These are phyloP conservation scores for Tipula unca DNA, from an alignment of 2,888 invertebrate genomes.

Conservation along the genomic window DNA sequence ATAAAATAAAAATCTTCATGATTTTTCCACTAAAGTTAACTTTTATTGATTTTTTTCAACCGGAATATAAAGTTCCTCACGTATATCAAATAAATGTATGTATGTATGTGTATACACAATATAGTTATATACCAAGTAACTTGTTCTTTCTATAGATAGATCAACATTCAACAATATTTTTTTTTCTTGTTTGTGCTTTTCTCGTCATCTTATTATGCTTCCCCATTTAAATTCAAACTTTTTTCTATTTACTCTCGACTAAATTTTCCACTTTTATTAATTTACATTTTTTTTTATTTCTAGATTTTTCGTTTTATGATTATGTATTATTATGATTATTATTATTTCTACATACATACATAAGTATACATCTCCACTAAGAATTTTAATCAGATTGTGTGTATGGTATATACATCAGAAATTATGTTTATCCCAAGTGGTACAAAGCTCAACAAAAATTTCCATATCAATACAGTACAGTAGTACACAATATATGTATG, in stretches of 20 bases:
- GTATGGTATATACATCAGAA: neutral
- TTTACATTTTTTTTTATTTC: neutral
- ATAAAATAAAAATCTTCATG: neutral
- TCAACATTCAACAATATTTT: neutral
- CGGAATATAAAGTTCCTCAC: slow-evolving; percentile 8
- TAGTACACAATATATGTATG: too few species aligned
- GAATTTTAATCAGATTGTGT: neutral
- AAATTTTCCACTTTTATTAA: neutral
- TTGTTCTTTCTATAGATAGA: neutral
- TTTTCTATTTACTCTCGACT: neutral
- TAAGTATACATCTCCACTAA: neutral
- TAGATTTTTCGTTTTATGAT: neutral
- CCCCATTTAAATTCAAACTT: neutral
- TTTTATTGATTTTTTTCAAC: neutral
- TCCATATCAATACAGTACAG: too few species aligned
- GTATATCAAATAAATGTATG: neutral
- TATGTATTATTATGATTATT: neutral
- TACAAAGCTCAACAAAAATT: neutral
- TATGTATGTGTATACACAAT: neutral
- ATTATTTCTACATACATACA: neutral
- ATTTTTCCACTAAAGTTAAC: neutral
- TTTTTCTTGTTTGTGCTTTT: neutral
- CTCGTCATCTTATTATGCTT: neutral
- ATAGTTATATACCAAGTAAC: neutral
- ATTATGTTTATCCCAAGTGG: neutral